Percentiles rank a stretch among this genome's conserved stretches.
These are phyloP conservation scores for Atherinosoma microstoma DNA, from an alignment of 2,797 vertebrate genomes.

Conservation along the genomic window DNA sequence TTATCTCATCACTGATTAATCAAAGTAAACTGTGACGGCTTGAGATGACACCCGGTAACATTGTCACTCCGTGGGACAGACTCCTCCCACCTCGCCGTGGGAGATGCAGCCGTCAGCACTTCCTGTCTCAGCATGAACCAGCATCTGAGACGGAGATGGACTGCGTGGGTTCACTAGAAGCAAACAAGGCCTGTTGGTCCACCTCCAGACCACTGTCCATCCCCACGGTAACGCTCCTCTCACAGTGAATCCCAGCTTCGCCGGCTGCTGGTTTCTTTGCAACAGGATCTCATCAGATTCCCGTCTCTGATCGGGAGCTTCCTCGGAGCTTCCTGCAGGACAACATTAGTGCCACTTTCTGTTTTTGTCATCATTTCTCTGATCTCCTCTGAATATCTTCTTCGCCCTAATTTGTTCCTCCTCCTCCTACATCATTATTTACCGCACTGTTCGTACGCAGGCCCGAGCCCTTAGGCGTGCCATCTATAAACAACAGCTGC, in stretches of 20 bases:
- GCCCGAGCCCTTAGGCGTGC: background rate
- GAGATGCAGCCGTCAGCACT: background rate
- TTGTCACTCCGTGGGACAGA: too few species aligned
- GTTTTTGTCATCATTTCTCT: background rate
- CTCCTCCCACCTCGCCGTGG: background rate
- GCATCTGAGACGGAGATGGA: background rate
- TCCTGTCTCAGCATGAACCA: background rate
- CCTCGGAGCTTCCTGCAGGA: background rate
- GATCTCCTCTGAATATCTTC: background rate
- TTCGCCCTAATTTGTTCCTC: background rate
- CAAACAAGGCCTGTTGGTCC: background rate
- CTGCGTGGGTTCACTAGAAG: background rate
- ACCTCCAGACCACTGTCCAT: background rate
- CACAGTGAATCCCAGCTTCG: background rate
- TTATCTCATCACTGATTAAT: background rate
- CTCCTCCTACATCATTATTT: background rate
- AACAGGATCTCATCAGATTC: background rate
- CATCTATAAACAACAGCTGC: background rate
- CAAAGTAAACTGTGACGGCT: background rate
- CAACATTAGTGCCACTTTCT: background rate
- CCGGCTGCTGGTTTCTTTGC: background rate
- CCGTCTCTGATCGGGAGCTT: background rate
- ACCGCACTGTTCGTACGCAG: conserved; percentile 22
- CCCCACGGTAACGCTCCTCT: background rate
- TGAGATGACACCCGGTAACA: background rate